A percentile compares a stretch with the other conserved stretches of the same genome.
Evolutionary conservation across 2,797 vertebrate species (phyloP).

Genomic region (Crocodylus rhombifer): DNA sequence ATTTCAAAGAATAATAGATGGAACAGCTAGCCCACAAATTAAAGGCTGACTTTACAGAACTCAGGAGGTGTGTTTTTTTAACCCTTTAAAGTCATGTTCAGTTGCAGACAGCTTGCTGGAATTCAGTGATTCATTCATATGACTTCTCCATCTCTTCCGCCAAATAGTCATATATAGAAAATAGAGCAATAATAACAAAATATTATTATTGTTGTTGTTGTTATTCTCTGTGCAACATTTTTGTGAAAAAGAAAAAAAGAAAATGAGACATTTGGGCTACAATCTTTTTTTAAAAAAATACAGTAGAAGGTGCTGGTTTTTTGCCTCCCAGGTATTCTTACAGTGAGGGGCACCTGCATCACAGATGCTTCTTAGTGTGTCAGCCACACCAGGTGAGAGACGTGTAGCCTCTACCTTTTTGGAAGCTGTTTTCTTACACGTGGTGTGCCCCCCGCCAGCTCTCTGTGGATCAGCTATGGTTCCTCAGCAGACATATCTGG

Average conservation of each 20-base stretch:
- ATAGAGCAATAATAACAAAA: neutral
- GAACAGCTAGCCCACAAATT: conserved; percentile 23
- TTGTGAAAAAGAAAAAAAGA: rapidly evolving
- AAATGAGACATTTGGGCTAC: no score
- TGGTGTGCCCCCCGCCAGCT: neutral
- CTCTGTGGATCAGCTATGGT: neutral
- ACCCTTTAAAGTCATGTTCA: conserved; percentile 2
- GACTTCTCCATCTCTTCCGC: neutral
- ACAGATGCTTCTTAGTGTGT: neutral
- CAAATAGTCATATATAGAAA: neutral
- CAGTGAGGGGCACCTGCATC: neutral
- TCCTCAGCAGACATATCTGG: neutral
- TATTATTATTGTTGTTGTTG: no score
- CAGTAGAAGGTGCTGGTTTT: no score
- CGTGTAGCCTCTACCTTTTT: neutral
- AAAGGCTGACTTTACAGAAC: conserved; percentile 23
- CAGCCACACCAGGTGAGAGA: neutral
- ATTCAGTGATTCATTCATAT: neutral
- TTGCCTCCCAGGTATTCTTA: neutral
- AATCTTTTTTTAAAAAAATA: no score
- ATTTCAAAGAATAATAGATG: conserved; percentile 40
- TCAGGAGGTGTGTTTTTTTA: neutral
- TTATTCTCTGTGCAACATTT: neutral
- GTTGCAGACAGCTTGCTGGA: neutral
- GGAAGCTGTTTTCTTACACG: neutral